phyloP scores from a whole-genome alignment of 1,140 invertebrate species.

The Phymastichus coffea region DNA sequence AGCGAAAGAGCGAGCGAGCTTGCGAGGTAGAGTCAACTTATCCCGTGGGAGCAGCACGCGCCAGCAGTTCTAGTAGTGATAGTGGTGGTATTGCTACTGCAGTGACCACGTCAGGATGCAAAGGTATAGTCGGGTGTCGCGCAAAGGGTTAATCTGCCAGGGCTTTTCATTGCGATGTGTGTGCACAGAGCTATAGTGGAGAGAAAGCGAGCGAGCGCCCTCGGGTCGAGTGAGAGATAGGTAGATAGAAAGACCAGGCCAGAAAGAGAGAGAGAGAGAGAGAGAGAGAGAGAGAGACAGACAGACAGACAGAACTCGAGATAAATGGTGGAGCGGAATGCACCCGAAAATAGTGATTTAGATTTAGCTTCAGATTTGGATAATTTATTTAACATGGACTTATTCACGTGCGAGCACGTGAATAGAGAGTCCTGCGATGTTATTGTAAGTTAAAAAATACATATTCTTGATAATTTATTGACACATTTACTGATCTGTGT shows the following conservation, averaged over 20 bases:
- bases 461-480: no score
- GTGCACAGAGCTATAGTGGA: slow-evolving; percentile 11
- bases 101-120: no score
- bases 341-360: slow-evolving; percentile 14
- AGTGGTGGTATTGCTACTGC: no score
- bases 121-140: slow-evolving; percentile 19
- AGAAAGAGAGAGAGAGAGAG: no score
- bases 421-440: no score
- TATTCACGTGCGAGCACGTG: slow-evolving; percentile 19
- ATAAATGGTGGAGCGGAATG: slow-evolving; percentile 20
- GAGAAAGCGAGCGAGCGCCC: no score
- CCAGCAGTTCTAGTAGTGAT: no score
- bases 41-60: background rate
- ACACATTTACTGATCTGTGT: no score
- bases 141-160: slow-evolving; percentile 29
- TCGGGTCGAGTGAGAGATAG: no score
- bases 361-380: slow-evolving; percentile 12
- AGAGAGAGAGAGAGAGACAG: slow-evolving; percentile 26
- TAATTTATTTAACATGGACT: slow-evolving; percentile 11
- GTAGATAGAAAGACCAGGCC: no score
- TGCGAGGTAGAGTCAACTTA: background rate
- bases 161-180: slow-evolving; percentile 24
- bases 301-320: no score
- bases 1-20: background rate
- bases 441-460: no score